Evolutionary conservation across 1,140 invertebrate species (phyloP), one percentile per base, ranked within the genome.

Genomic region (Phthorimaea operculella): DNA sequence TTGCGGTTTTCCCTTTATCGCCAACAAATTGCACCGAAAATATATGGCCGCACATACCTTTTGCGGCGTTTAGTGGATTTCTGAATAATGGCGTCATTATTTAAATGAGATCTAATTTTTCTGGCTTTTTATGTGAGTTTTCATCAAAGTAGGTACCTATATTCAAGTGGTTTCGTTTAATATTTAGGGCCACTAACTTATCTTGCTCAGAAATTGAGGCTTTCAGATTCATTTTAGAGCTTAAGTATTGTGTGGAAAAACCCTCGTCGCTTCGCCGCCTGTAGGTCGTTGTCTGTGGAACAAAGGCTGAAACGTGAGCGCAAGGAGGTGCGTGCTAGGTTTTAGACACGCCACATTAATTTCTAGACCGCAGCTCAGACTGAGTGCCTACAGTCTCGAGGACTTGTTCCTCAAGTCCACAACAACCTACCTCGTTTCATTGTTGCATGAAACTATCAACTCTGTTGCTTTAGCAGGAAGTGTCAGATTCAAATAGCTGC

Each of bases 281-380:
- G 57, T 10, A 51, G 57, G 47, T 57, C 53, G 61, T 57, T 62
- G 64, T 68, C 59, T 63, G 60, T n/a, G 36, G 48, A 54, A 72
- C 68, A 72, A 74, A 75, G 72, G 64, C 36, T 4, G 61, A 71
- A 68, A 70, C 36, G 36, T 39, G 36, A 39, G 36, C 36, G 36
- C 36, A n/a, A 39, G 36, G 36, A 39, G 36, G 70, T 75, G 74
- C 74, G 76, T 79, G 70, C 68, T 63, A 63, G 64, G 69, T 75
- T 76, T 79, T 73, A 75, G 72, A 67, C 64, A 72, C 65, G 70
- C 63, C 59, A 70, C 76, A 79, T 79, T 79, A 75, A 76, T 76
- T 76, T 68, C 72, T 73, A 76, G 75, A 72, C 73, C 68, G 66
- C 71, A 69, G 42, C 58, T 58, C 59, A 59, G 66, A 55, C 61